phyloP scores from a whole-genome alignment of 2,113 vertebrate species.

The Agapornis roseicollis region DNA sequence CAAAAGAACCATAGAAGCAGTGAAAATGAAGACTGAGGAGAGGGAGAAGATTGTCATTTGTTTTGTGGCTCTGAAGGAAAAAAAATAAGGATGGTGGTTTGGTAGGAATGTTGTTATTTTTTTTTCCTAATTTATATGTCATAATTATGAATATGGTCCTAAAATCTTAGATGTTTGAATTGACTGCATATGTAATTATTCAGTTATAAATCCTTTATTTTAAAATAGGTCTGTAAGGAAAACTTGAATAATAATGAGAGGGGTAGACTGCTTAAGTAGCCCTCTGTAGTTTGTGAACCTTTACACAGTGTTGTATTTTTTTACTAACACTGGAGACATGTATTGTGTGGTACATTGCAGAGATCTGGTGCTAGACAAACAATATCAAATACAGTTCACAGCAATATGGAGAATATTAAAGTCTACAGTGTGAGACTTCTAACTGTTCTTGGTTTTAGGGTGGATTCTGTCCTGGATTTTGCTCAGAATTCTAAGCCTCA shows the following conservation, averaged over 20 bases:
- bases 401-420: background rate
- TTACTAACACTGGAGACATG: background rate
- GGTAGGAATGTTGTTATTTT: background rate
- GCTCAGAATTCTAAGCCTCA: background rate
- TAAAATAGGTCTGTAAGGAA: background rate
- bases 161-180: background rate
- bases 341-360: background rate
- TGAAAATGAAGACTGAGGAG: background rate
- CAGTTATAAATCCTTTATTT: background rate
- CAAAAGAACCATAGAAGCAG: background rate
- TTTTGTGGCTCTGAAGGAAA: background rate
- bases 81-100: background rate
- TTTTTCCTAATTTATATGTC: background rate
- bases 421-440: background rate
- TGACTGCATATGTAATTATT: background rate
- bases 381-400: background rate
- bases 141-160: background rate
- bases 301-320: rapidly evolving
- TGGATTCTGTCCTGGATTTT: background rate
- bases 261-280: background rate
- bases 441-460: background rate
- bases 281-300: background rate
- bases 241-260: background rate
- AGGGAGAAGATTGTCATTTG: rapidly evolving
- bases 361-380: background rate